Base-by-base conservation (phyloP, 35 echinoderm and acorn worm genomes). In the Eucidaris tribuloides region DNA sequence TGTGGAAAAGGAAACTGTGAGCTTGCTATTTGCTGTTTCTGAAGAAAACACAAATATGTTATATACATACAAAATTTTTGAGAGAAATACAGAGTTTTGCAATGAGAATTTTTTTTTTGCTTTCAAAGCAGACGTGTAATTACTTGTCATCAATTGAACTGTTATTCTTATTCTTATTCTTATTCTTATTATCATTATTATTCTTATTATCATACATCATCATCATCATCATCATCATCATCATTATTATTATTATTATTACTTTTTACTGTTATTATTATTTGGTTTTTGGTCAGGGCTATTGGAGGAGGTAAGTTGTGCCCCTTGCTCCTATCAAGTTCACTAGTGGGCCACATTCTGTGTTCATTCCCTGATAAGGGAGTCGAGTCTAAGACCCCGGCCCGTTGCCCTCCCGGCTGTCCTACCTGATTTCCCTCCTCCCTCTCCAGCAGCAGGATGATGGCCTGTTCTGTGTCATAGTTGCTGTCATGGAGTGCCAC, bases 401-500 rank as follows among this genome's bases (percentile, higher is more conserved):
- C 9, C 49, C 9, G n/a, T 11, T 11, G n/a, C n/a, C n/a, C 46
- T 23, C 29, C 14, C 9, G 42, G 17, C 30, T 46, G 24, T 65
- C 61, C 13, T 78, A 90, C 88, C 88, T 84, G 79, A 49, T 88
- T 80, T 70, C 78, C 79, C 19, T 93, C 86, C 31, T 77, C 96
- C 46, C 79, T 87, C 36, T 99, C 96, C 20, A 99, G 89, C 18
- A 99, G 91, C 15, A 93, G 78, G 49, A 90, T 87, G 76, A 99
- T 99, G 27, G 96, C 96, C 30, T 87, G 85, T 84, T 89, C 96
- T 87, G 96, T 86, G 60, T 99, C 83, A 35, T 99, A 89, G 56
- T 99, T 86, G 70, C 85, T 80, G 76, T 99, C 96, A 38, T 93
- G 83, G 18, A 99, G 83, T 46, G 91, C 91, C 40, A 93, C 83